phyloP scores from a whole-genome alignment of 2,797 vertebrate genomes.

The Amphiprion clarkii region DNA sequence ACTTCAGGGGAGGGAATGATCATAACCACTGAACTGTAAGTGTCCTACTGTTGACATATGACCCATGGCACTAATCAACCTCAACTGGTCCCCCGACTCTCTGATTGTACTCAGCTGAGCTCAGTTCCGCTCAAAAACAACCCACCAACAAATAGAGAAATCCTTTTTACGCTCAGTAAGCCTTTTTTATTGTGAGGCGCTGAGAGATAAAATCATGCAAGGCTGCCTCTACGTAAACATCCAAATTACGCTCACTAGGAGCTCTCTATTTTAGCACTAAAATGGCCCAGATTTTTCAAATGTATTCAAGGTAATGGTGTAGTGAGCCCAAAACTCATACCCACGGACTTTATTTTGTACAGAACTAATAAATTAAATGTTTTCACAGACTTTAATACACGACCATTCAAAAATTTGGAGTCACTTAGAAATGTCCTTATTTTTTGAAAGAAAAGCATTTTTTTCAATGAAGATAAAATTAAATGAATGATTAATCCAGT shows the following conservation, averaged over 20 bases:
- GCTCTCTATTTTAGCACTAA: neutral
- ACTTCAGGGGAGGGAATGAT: slow-evolving; percentile 73
- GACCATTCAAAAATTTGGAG: no score
- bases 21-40: slow-evolving; percentile 78
- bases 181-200: slow-evolving; percentile 33
- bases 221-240: slow-evolving; percentile 6
- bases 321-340: neutral
- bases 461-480: no score
- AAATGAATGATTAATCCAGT: no score
- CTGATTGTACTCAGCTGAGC: slow-evolving; percentile 66
- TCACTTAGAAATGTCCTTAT: no score
- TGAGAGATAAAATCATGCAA: slow-evolving; percentile 32
- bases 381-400: no score
- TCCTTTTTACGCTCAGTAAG: slow-evolving; percentile 44
- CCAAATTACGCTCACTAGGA: slow-evolving; percentile 11
- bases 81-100: slow-evolving; percentile 69
- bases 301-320: no score
- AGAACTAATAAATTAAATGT: neutral
- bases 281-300: neutral
- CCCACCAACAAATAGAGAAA: slow-evolving; percentile 62
- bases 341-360: neutral
- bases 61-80: slow-evolving; percentile 75
- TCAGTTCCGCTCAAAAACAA: slow-evolving; percentile 63
- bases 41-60: slow-evolving; percentile 76
- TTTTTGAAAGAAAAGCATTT: no score